Percentiles rank a stretch among this genome's conserved stretches.
These are phyloP conservation scores for Pachliopta kotzebuea DNA, from an alignment of 2,888 invertebrate genomes.

Conservation along the genomic window DNA sequence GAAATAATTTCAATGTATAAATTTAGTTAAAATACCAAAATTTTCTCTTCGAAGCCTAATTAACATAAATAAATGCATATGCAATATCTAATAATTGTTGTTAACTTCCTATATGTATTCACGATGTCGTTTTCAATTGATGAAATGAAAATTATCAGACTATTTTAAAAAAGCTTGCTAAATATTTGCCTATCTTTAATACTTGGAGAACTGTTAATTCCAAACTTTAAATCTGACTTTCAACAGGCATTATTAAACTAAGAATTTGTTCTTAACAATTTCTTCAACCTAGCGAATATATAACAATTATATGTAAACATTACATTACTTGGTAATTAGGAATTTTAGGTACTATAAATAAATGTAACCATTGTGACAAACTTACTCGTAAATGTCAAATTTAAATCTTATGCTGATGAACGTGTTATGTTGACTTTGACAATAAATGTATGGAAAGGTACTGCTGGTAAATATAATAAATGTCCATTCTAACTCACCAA, in stretches of 20 bases:
- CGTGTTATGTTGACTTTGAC: constrained; percentile 77
- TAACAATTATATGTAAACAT: constrained; percentile 9
- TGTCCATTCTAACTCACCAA: constrained; percentile 50
- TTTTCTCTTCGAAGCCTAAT: too few relatives aligned
- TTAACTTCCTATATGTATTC: background rate
- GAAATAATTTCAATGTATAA: too few relatives aligned
- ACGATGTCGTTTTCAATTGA: background rate
- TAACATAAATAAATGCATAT: too few relatives aligned
- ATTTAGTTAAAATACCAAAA: too few relatives aligned
- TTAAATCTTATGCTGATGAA: constrained; percentile 57
- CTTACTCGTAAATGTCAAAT: constrained; percentile 30
- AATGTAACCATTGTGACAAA: constrained; percentile 25
- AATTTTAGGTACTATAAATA: constrained; percentile 9
- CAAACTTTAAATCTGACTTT: background rate
- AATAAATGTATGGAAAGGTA: constrained; percentile 77
- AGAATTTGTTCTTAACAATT: constrained; percentile 14
- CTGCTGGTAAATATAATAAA: constrained; percentile 63
- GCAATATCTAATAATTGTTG: background rate
- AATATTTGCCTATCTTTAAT: constrained; percentile 3
- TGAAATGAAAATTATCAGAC: background rate
- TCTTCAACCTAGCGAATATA: constrained; percentile 12
- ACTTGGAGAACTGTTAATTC: background rate
- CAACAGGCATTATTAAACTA: background rate
- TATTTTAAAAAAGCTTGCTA: background rate
- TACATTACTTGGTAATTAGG: background rate